phyloP scores from a whole-genome alignment of 2,797 vertebrate species.

The Luscinia megarhynchos region DNA sequence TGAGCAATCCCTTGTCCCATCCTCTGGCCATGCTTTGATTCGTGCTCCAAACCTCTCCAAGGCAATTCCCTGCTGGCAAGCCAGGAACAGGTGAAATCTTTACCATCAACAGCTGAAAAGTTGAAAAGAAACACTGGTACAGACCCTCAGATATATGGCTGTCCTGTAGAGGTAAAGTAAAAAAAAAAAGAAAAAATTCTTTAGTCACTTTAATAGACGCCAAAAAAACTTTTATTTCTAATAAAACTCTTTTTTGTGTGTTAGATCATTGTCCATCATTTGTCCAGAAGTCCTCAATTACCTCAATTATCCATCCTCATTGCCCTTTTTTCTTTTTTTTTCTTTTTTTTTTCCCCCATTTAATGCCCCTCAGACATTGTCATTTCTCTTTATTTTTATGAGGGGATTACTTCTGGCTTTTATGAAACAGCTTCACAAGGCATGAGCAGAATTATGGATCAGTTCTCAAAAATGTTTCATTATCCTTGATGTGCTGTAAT shows the following conservation, averaged over 20 bases:
- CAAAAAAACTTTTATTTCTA: neutral
- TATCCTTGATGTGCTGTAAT: conserved; percentile 33
- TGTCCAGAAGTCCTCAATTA: neutral
- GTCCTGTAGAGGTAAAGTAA: neutral
- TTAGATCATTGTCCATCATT: neutral
- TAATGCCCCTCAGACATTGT: neutral
- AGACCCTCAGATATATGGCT: neutral
- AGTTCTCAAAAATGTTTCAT: conserved; percentile 7
- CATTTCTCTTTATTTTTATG: neutral
- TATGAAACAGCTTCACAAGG: neutral
- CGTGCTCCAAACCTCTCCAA: neutral
- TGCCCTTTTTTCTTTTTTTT: neutral
- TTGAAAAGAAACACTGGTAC: neutral
- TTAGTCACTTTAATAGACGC: neutral
- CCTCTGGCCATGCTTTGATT: neutral
- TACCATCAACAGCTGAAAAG: neutral
- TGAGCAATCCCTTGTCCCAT: neutral
- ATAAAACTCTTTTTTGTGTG: fast-evolving
- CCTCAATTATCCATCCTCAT: neutral
- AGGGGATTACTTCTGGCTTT: conserved; percentile 28
- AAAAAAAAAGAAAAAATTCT: neutral
- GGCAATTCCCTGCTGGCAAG: neutral
- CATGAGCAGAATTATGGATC: conserved; percentile 9
- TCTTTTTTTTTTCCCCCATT: neutral
- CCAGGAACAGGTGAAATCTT: neutral